Evolutionary conservation across 2,113 vertebrate species (phyloP), one percentile per base, ranked within the genome.

Genomic region (Cettia cetti): DNA sequence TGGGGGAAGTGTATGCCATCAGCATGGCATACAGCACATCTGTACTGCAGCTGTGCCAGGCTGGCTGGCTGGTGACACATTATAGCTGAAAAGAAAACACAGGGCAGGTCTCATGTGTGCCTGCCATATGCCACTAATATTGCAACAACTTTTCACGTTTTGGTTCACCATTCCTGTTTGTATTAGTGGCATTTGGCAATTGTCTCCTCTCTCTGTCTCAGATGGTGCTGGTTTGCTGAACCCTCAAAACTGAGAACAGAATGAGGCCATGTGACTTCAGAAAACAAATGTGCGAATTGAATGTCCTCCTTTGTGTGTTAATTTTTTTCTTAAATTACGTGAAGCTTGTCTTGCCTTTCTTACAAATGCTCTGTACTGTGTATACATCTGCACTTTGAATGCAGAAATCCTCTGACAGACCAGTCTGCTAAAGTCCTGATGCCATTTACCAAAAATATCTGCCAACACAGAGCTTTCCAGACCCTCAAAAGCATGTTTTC

Each of bases 1-100:
- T 11, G 35, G 31, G 44, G 39, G 22, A 82, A 60, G 59, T 47
- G 19, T 63, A 39, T 93, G 21, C 26, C 50, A 22, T 59, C 59
- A 77, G 66, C 68, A 59, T 9, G 47, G 35, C 64, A 52, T 37
- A 8, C 2, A 59, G 60, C 47, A 95, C 82, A 80, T 94, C 89
- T 88, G 82, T 47, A 88, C 59, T 70, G 82, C 87, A 94, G 75
- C 79, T 93, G 87, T 88, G 68, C 87, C 68, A 88, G 56, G 47
- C 66, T 91, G 31, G 15, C 69, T 94, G 78, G 15, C 72, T 94
- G 78, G 79, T 93, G 75, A 33, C 78, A 59, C 56, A 35, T 71
- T 24, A 11, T 19, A 82, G 40, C 42, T 80, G 85, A 91, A 70
- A 80, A 94, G 27, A 66, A 40, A 85, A 42, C 0, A 4, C 37